Evolutionary conservation across 2,888 invertebrate species (phyloP), one percentile per base, ranked within the genome.

Genomic region (Apamea anceps): DNA sequence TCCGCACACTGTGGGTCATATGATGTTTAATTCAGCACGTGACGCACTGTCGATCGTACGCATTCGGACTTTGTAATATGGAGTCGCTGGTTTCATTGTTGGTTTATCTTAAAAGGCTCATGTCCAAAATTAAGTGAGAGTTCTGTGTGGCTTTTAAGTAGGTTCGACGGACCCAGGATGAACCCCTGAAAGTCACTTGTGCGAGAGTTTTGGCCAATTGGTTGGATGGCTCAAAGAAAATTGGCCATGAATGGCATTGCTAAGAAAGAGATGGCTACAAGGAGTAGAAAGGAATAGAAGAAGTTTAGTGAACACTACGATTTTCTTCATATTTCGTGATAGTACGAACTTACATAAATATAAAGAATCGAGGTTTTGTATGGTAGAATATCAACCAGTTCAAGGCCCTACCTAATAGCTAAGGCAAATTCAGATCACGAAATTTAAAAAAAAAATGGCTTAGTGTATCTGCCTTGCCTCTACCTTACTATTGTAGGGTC

Each of bases 21-120:
- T 74, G 70, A 91, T 92, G 91, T 91, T 87, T 92, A 87, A 92
- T 92, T 91, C 92, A 92, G 66, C 42, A 66, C 75, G 67, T 63
- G 79, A 80, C 51, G 75, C 68, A 75, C 82, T 84, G 73, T 85
- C 74, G 78, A 77, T 71, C 71, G 87, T 67, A 85, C 80, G 72
- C 83, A 75, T 76, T 75, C 75, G 68, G 82, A 74, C 70, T 84
- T 72, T 68, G 28, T 78, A 68, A 86, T 63, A 72, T 21, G 70
- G 72, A 63, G 67, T 18, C 32, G 48, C 10, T 28, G 51, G 68
- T 63, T 72, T 37, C 60, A 72, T 85, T 80, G 51, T 72, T 65
- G 48, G 72, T 79, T 62, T 48, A 84, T 81, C 81, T 81, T 70
- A 83, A 63, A 68, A 84, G 79, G 57, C 42, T 32, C 32, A 70